Conservation (phyloP, 2,113 vertebrate species). For the Phocoena sinus region DNA sequence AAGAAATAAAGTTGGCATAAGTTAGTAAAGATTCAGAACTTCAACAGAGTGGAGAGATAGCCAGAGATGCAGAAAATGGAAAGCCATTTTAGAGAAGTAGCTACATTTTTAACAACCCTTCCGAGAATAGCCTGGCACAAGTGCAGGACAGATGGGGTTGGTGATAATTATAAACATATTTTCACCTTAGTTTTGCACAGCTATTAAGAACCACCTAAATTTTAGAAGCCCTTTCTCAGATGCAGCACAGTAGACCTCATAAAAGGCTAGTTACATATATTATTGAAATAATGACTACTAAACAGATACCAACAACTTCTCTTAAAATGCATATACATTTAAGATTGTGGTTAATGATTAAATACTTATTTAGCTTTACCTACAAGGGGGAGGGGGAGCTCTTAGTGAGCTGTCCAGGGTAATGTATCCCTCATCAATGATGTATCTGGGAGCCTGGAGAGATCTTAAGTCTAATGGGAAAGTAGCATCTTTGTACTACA, state of each 20-base stretch:
- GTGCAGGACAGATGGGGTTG: not conserved
- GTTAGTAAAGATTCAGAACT: not conserved
- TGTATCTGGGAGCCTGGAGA: not conserved
- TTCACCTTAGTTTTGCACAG: not conserved
- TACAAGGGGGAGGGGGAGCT: not conserved
- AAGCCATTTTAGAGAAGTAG: not conserved
- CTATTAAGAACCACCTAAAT: slow-evolving; percentile 2
- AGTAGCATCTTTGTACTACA: not conserved
- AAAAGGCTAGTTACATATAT: not conserved
- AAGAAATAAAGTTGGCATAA: not conserved
- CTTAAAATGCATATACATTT: not conserved
- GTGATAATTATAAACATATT: slow-evolving; percentile 7
- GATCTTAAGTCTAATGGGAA: not conserved
- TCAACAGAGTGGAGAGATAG: not conserved
- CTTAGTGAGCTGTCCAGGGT: not conserved
- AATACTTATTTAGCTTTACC: not conserved
- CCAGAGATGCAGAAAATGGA: not conserved
- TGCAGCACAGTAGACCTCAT: not conserved
- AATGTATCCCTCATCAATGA: not conserved
- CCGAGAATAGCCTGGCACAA: not conserved
- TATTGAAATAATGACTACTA: not conserved
- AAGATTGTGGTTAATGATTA: not conserved
- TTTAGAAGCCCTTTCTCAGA: slow-evolving; percentile 18
- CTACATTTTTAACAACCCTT: slow-evolving; percentile 5
- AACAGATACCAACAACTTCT: not conserved